phyloP scores from a whole-genome alignment of 2,113 vertebrate species.

The Callocephalon fimbriatum region DNA sequence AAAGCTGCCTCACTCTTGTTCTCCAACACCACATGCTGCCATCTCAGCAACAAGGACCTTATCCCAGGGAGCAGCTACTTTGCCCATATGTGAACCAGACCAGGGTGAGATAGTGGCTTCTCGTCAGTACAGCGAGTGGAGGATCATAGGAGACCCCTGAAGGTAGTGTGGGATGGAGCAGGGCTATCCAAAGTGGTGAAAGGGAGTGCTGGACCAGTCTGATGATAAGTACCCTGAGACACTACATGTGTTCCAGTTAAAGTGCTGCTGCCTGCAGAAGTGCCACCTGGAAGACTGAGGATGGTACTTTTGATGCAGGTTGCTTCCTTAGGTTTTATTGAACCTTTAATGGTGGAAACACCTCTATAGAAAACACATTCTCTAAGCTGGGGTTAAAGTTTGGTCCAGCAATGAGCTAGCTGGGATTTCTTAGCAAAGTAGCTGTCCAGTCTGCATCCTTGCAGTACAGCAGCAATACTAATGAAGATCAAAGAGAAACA shows the following conservation, averaged over 20 bases:
- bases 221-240: not conserved
- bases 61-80: slow-evolving; percentile 56
- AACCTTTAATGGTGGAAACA: not conserved
- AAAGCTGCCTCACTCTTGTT: not conserved
- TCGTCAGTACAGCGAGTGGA: slow-evolving; percentile 59
- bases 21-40: not conserved
- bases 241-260: not conserved
- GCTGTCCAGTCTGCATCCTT: not conserved
- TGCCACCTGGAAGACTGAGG: not conserved
- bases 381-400: not conserved
- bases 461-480: not conserved
- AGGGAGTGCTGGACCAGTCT: not conserved
- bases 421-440: not conserved
- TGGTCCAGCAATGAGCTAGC: not conserved
- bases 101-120: not conserved
- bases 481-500: not conserved
- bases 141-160: slow-evolving; percentile 54
- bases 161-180: slow-evolving; percentile 1
- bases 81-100: slow-evolving; percentile 66
- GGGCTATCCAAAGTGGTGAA: not conserved
- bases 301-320: not conserved
- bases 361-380: not conserved
- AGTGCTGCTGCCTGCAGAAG: not conserved
- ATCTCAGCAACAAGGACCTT: not conserved
- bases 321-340: not conserved